These are phyloP conservation scores for Chrysina gloriosa DNA, from an alignment of 2,888 invertebrate species.

Conservation along the genomic window DNA sequence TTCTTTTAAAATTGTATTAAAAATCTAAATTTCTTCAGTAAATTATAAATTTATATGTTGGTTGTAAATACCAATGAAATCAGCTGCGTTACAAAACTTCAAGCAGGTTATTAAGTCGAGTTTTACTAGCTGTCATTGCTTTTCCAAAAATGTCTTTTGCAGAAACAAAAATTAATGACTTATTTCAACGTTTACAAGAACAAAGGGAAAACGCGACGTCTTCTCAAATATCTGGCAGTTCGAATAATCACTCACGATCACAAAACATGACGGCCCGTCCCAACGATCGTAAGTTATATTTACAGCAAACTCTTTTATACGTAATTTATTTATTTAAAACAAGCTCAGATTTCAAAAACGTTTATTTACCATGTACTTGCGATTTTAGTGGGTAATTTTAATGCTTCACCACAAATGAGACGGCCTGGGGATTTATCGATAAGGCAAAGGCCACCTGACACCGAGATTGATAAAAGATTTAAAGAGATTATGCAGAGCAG, in stretches of 20 bases:
- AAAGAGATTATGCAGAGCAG: constrained; percentile 94
- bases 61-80: background rate
- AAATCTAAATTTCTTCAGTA: no score
- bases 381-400: constrained; percentile 45
- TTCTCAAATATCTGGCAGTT: constrained; percentile 58
- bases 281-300: constrained; percentile 25
- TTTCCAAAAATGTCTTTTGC: constrained; percentile 74
- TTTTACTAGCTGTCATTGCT: constrained; percentile 40
- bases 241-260: constrained; percentile 58
- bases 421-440: constrained; percentile 71
- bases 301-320: constrained; percentile 4
- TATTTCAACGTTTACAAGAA: constrained; percentile 83
- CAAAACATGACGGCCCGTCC: constrained; percentile 59
- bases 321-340: constrained; percentile 14
- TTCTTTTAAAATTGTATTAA: no score
- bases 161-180: constrained; percentile 84
- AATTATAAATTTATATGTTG: background rate
- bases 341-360: background rate
- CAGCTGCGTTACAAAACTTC: background rate
- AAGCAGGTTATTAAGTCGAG: constrained; percentile 19
- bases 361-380: constrained; percentile 49
- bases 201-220: constrained; percentile 63
- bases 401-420: constrained; percentile 64
- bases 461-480: constrained; percentile 84
- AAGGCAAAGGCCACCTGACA: constrained; percentile 66